Percentiles rank a stretch among this genome's conserved stretches.
Evolutionary conservation across 2,888 invertebrate species (phyloP).

Genomic region (Timandra comae): DNA sequence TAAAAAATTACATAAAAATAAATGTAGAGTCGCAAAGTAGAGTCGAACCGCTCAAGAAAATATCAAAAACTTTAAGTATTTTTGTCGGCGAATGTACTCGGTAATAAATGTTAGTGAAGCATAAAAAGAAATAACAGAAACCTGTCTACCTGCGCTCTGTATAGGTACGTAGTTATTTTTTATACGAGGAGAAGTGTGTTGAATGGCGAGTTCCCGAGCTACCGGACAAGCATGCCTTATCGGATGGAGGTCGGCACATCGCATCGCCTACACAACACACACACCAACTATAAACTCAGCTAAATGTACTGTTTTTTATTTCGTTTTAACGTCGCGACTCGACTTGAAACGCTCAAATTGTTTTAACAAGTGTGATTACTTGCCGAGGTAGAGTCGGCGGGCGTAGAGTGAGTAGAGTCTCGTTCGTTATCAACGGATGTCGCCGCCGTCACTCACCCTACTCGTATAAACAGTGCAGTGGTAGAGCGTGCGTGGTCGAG

Average conservation of each 20-base stretch:
- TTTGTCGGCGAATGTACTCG: slow-evolving; percentile 17
- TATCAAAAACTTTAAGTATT: slow-evolving; percentile 8
- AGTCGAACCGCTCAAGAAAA: slow-evolving; percentile 5
- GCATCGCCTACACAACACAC: slow-evolving; percentile 17
- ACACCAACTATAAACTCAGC: slow-evolving; percentile 3
- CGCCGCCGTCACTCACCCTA: too few relatives aligned
- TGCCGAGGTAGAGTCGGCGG: too few relatives aligned
- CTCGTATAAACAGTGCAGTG: too few relatives aligned
- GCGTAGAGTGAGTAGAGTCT: too few relatives aligned
- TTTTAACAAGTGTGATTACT: too few relatives aligned
- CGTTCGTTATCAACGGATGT: too few relatives aligned
- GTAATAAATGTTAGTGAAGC: slow-evolving; percentile 24
- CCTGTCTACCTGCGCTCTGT: slow-evolving; percentile 23
- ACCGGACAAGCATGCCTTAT: slow-evolving; percentile 57
- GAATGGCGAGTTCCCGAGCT: slow-evolving; percentile 39
- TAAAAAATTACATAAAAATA: too few relatives aligned
- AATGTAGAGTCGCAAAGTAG: too few relatives aligned
- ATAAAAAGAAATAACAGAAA: slow-evolving; percentile 31
- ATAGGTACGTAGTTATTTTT: slow-evolving; percentile 35
- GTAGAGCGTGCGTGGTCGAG: slow-evolving; percentile 8
- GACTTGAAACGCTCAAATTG: too few relatives aligned
- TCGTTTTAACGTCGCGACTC: too few relatives aligned
- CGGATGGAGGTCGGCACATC: slow-evolving; percentile 45
- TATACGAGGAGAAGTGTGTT: slow-evolving; percentile 39
- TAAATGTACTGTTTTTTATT: too few relatives aligned